Evolutionary conservation across 2,888 invertebrate species (phyloP), one percentile per base, ranked within the genome.

Genomic region (Drosophila melanosoma): DNA sequence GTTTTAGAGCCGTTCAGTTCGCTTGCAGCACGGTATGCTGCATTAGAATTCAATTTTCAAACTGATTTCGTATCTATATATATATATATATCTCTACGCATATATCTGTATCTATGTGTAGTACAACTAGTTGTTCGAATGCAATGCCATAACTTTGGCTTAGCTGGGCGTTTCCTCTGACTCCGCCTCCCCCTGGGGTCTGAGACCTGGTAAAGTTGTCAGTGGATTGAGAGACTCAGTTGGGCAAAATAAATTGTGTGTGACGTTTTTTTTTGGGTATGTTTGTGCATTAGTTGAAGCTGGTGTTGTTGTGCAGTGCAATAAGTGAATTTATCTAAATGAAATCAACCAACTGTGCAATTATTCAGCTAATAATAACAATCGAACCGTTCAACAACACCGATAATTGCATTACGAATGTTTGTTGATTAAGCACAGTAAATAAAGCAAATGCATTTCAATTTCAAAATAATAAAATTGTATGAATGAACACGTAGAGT

Each of bases 11-110:
- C 45, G 45, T 45, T 45, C 23, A 64, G 75, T 73, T 81, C 66
- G 60, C 59, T 74, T 71, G 69, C 68, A 70, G 61, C 53, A 54
- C 52, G 81, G 77, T 71, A 77, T 81, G 82, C 69, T 81, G 87
- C 87, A 86, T 83, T 89, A 86, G 90, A 86, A 86, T 86, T 86
- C 85, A 86, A 86, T 86, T 86, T 86, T 78, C 90, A 70, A 86
- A 89, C 90, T 89, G 85, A 89, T 88, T 86, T 89, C 73, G 70
- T 64, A 59, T 48, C 58, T 40, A 32, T 35, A n/a, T 36, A 26
- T 29, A 29, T 29, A 26, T 36, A n/a, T 45, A 38, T 51, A 17
- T 48, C 12, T 59, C 0, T 56, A 35, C 38, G 38, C 40, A 40
- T 57, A 29, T 68, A 66, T 57, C 32, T 69, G 60, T 74, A 36